Conservation (phyloP, 2,888 invertebrate species). For the Callyntrura guangdongensis region DNA sequence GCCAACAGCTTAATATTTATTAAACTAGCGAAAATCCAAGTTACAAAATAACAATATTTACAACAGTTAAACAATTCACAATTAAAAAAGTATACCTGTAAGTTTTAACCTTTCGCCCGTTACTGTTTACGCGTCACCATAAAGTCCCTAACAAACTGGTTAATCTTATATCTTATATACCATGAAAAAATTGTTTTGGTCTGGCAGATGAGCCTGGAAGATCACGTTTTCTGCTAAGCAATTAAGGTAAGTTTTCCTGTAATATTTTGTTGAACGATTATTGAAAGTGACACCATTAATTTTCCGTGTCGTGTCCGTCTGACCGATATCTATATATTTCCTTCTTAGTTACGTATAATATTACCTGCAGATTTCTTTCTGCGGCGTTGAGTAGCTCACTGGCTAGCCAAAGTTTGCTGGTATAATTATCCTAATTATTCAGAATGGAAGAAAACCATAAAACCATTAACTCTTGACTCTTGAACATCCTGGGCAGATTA, state of each 20-base stretch:
- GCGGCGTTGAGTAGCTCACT: neutral
- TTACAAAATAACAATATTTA: no score
- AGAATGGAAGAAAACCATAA: no score
- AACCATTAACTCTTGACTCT: no score
- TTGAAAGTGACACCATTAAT: neutral
- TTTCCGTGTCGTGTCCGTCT: neutral
- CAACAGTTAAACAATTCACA: no score
- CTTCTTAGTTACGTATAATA: neutral
- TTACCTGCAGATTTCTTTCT: neutral
- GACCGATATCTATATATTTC: neutral
- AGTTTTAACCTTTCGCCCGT: no score
- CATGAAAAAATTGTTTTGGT: constrained; percentile 24
- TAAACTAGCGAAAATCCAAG: no score
- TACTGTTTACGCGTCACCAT: no score
- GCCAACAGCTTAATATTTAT: no score
- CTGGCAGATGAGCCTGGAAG: constrained; percentile 33
- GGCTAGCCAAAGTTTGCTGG: no score
- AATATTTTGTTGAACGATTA: neutral
- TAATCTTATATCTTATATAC: neutral
- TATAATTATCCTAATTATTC: no score
- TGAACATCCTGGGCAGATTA: no score
- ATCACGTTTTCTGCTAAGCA: neutral
- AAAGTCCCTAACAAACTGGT: neutral
- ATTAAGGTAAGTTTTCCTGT: neutral
- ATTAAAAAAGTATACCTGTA: no score